Percentiles rank a stretch among this genome's conserved stretches.
phyloP scores from a whole-genome alignment of 2,888 invertebrate species.

The Crocallis elinguaria region DNA sequence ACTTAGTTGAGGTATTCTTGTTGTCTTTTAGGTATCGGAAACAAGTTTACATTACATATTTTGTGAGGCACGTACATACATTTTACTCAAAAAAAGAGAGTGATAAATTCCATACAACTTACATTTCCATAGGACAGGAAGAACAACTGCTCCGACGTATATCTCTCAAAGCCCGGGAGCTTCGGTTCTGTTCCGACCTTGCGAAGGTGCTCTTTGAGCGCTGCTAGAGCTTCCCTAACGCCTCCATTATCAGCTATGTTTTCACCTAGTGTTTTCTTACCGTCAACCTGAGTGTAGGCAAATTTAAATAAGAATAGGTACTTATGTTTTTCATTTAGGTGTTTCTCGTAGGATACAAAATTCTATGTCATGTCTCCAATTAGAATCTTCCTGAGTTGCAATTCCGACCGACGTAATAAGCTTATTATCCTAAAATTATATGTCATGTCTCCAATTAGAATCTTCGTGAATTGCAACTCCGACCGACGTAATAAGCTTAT shows the following conservation, averaged over 20 bases:
- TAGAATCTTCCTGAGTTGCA: no score
- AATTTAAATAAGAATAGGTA: not conserved
- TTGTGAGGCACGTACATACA: no score
- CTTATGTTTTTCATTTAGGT: not conserved
- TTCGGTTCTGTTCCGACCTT: constrained; percentile 84
- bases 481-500: no score
- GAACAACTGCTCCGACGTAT: constrained; percentile 90
- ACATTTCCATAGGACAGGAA: constrained; percentile 93
- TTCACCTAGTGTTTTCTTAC: constrained; percentile 90
- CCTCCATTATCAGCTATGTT: constrained; percentile 95
- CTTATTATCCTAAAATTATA: no score
- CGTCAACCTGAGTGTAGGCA: constrained; percentile 85
- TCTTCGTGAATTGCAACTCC: no score
- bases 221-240: constrained; percentile 88
- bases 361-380: no score
- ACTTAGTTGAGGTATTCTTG: no score
- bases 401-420: no score
- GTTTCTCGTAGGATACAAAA: not conserved
- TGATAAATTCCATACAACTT: constrained; percentile 55
- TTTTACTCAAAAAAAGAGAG: no score
- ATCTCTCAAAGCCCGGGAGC: constrained; percentile 90
- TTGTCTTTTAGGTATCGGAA: no score
- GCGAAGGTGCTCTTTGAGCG: constrained; percentile 85
- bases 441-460: no score
- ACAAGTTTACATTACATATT: no score